Evolutionary conservation across 2,113 vertebrate species (phyloP).

Genomic region (Sorex fumeus): DNA sequence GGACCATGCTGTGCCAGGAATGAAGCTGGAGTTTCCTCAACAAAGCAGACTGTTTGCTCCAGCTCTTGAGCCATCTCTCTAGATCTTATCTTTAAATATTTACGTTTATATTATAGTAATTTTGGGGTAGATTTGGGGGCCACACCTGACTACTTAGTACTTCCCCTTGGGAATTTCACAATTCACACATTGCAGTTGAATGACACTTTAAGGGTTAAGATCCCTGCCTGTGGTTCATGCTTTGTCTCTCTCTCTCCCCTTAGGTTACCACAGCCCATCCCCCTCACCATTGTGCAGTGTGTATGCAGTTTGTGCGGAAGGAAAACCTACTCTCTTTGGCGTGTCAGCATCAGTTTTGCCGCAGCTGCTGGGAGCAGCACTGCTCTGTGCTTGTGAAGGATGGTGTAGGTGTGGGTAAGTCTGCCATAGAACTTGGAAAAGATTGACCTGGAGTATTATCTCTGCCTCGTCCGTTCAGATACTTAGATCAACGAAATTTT

Average conservation of each 20-base stretch:
- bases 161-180: neutral
- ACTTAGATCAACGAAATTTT: conserved; percentile 34
- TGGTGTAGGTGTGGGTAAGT: conserved; percentile 97
- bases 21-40: too few species aligned
- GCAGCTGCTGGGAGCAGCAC: conserved; percentile 99
- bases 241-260: conserved; percentile 63
- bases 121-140: too few species aligned
- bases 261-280: conserved; percentile 91
- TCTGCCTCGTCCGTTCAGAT: neutral
- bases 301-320: conserved; percentile 98
- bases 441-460: neutral
- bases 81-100: too few species aligned
- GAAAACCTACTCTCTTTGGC: conserved; percentile 96
- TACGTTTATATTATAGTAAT: neutral
- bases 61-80: too few species aligned
- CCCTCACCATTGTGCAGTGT: conserved; percentile 97
- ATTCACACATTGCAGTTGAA: neutral
- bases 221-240: neutral
- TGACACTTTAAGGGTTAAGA: neutral
- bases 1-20: too few species aligned
- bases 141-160: too few species aligned
- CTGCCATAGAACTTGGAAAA: neutral
- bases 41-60: too few species aligned
- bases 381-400: conserved; percentile 99
- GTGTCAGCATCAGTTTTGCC: conserved; percentile 99